Base-by-base conservation (phyloP, 1,140 invertebrate genomes). In the Calosoma granatense region DNA sequence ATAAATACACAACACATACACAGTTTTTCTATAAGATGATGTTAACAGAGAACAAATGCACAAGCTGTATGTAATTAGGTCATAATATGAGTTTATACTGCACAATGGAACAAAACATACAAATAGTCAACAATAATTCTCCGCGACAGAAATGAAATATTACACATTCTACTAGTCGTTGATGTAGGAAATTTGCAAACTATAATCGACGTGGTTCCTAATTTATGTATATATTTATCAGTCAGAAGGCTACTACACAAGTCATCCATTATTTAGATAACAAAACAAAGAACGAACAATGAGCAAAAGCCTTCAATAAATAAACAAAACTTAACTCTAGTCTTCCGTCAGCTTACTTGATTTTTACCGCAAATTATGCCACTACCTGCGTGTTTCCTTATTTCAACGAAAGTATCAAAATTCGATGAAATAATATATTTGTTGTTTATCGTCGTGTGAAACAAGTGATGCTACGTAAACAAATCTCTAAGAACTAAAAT, bases 21-120 rank as follows among this genome's bases (percentile, higher is more conserved):
- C 9, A n/a, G n/a, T n/a, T n/a, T 47, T 47, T 47, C 9, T 47
- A 47, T 47, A 47, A 47, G 41, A 47, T 47, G 41, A 47, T 47
- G 17, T 47, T 47, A 47, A 47, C 41, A 47, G 41, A 47, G 41
- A 47, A 47, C 41, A 47, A n/a, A 47, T 47, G 17, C 41, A 47
- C 41, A 47, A 47, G 17, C 41, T 47, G 17, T 47, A 47, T 3
- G 41, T 47, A 47, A 9, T 3, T 47, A 47, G 4, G 14, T 4
- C 15, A 47, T 47, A 11, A 47, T 47, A 47, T 6, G 4, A 30
- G 26, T 30, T 30, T 4, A 6, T 30, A 30, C 26, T 30, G 41
- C 17, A 47, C 17, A 47, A 47, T 47, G 15, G 17, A 47, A 47
- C 41, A 47, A 47, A 47, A 47, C 17, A 47, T 47, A 47, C 41